Evolutionary conservation across 2,797 vertebrate genomes (phyloP).

Genomic region (Percopsis omiscomaycus): DNA sequence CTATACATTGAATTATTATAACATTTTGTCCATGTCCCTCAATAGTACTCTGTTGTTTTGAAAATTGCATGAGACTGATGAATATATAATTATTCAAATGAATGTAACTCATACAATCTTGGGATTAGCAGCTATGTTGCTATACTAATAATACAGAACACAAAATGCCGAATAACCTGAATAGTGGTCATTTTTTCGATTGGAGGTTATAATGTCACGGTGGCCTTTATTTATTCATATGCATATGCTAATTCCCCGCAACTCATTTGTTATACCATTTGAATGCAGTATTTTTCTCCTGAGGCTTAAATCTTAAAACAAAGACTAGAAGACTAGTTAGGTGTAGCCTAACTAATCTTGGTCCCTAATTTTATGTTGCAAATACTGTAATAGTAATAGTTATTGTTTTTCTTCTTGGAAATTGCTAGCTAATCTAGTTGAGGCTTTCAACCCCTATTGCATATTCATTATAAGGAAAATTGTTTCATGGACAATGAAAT

Average conservation of each 20-base stretch:
- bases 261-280: conserved; percentile 54
- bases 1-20: conserved; percentile 24
- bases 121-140: conserved; percentile 45
- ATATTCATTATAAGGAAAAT: not conserved
- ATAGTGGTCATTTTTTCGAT: conserved; percentile 51
- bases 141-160: conserved; percentile 22
- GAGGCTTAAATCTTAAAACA: conserved; percentile 47
- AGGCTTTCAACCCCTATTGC: conserved; percentile 33
- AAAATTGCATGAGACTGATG: conserved; percentile 70
- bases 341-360: not conserved
- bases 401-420: conserved; percentile 34
- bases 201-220: conserved; percentile 31
- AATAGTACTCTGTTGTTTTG: conserved; percentile 60
- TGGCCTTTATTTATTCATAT: conserved; percentile 63
- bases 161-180: conserved; percentile 23
- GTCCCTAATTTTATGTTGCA: conserved; percentile 57
- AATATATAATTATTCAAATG: conserved; percentile 63
- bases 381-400: conserved; percentile 18
- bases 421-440: conserved; percentile 42
- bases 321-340: not conserved
- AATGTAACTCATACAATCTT: conserved; percentile 42
- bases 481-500: not conserved
- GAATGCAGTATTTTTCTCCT: conserved; percentile 35
- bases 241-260: conserved; percentile 15
- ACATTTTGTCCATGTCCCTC: conserved; percentile 44